phyloP scores from a whole-genome alignment of 2,113 vertebrate species.

The Balaeniceps rex region DNA sequence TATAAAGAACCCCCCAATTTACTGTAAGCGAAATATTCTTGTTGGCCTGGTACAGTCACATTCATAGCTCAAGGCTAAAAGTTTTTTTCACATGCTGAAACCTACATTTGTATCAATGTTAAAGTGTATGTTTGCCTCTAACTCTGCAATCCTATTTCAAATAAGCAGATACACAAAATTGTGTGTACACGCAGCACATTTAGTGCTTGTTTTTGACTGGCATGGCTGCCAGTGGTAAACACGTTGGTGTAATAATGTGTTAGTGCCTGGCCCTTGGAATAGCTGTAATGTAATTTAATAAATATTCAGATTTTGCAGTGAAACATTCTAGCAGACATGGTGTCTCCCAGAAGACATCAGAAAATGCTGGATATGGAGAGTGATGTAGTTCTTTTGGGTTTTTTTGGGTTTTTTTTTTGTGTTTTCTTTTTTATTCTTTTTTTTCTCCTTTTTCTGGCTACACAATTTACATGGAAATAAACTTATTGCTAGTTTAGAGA shows the following conservation, averaged over 20 bases:
- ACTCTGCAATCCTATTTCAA: neutral
- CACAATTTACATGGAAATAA: neutral
- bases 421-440: neutral
- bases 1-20: neutral
- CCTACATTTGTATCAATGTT: neutral
- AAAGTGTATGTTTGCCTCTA: neutral
- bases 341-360: neutral
- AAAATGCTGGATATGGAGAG: neutral
- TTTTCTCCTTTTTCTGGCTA: neutral
- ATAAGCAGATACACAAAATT: neutral
- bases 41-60: neutral
- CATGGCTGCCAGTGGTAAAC: neutral
- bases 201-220: neutral
- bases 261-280: neutral
- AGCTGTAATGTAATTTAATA: neutral
- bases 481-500: neutral
- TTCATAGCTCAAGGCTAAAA: neutral
- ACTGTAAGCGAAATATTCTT: neutral
- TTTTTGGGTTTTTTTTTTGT: rapidly evolving
- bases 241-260: rapidly evolving
- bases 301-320: neutral
- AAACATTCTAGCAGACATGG: neutral
- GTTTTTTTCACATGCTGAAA: neutral
- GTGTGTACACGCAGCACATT: neutral
- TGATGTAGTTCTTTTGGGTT: rapidly evolving